These are phyloP conservation scores for Campylorhamphus procurvoides DNA, from an alignment of 2,113 vertebrate genomes.

Conservation along the genomic window DNA sequence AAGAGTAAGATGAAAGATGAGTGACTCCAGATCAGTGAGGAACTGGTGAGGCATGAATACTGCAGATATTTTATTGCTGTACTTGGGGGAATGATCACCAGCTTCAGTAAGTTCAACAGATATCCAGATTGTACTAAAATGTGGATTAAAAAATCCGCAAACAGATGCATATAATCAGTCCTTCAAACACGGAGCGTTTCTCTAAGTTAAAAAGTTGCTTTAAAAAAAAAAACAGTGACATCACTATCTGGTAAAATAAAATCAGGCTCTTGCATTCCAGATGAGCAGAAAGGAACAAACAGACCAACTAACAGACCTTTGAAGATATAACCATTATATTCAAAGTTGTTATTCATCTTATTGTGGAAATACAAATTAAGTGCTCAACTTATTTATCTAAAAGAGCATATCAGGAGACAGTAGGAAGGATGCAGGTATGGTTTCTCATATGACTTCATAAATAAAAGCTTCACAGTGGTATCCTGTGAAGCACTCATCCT, in stretches of 20 bases:
- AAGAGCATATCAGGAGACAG: background rate
- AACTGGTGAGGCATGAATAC: background rate
- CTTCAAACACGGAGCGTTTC: background rate
- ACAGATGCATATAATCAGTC: background rate
- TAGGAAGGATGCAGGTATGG: background rate
- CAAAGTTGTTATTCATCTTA: background rate
- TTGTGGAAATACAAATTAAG: background rate
- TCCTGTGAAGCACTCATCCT: background rate
- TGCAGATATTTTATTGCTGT: background rate
- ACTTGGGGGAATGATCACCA: background rate
- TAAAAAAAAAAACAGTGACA: background rate
- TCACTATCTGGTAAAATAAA: background rate
- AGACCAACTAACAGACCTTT: background rate
- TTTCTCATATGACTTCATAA: background rate
- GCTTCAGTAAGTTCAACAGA: background rate
- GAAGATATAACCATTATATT: background rate
- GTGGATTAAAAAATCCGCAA: background rate
- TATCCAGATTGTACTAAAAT: background rate
- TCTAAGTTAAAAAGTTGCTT: background rate
- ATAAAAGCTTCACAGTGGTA: background rate
- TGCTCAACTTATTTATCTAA: background rate
- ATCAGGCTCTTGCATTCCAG: background rate
- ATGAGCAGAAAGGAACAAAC: background rate
- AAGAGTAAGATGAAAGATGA: background rate
- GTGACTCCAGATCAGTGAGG: background rate